These are phyloP conservation scores for Cepaea nemoralis DNA, from an alignment of 1,140 invertebrate genomes.

Conservation along the genomic window DNA sequence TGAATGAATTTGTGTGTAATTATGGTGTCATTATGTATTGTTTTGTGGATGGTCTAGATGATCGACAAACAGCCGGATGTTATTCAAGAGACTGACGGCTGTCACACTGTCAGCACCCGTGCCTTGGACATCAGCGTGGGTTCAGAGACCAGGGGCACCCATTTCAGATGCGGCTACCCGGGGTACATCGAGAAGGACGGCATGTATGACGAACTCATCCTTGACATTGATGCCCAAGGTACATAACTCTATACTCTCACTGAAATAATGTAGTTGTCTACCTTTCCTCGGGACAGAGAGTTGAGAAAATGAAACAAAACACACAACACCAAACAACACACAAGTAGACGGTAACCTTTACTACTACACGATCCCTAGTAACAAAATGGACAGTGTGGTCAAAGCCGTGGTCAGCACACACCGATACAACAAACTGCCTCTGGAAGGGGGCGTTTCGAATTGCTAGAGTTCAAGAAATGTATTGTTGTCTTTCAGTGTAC, in stretches of 20 bases:
- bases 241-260: not conserved
- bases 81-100: slow-evolving; percentile 16
- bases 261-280: not conserved
- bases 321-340: too few relatives aligned
- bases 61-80: slow-evolving; percentile 1
- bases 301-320: too few relatives aligned
- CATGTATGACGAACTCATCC: not conserved
- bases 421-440: too few relatives aligned
- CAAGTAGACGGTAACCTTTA: too few relatives aligned
- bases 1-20: not conserved
- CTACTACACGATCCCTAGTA: too few relatives aligned
- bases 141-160: not conserved
- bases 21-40: not conserved
- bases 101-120: not conserved
- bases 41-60: not conserved
- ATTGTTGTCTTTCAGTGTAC: too few relatives aligned
- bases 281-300: too few relatives aligned
- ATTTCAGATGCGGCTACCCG: slow-evolving; percentile 4
- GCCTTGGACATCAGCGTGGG: not conserved
- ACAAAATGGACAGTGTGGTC: too few relatives aligned
- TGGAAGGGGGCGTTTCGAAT: too few relatives aligned
- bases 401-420: too few relatives aligned
- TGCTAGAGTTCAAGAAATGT: too few relatives aligned
- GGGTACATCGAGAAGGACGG: slow-evolving; percentile 4
- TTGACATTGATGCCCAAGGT: not conserved